Base-by-base conservation (phyloP, 2,797 vertebrate genomes). In the Xiphorhynchus erythropygius region DNA sequence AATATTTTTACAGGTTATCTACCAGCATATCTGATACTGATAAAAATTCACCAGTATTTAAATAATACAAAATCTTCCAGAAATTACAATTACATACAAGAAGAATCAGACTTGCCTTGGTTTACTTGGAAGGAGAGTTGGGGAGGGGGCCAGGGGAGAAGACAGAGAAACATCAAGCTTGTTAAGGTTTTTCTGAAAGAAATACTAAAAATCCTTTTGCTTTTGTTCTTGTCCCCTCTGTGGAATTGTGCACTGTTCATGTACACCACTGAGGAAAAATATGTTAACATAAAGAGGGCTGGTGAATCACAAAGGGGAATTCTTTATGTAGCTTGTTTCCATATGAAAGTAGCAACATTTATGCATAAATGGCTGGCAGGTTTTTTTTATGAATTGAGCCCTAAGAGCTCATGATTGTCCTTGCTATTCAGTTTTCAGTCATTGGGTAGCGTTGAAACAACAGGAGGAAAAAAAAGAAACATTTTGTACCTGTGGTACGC, bases 311-410 rank as follows among this genome's bases (percentile, higher is more conserved):
- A 98, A 98, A 98, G 91, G 93, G 89, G 73, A 97, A 97, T 98
- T 98, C 97, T 98, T 97, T 97, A 96, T 98, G 97, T 92, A 96
- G 95, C 97, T 98, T 98, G 97, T 98, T 98, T 98, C 98, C 97
- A 98, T 98, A 97, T 97, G 97, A 98, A 98, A 98, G 97, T 98
- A 97, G 97, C 92, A 98, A 97, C 97, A 95, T 98, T 98, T 97
- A 94, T 91, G 97, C 97, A 97, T 97, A 98, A 98, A 97, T 97
- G 97, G 95, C 94, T 97, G 94, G 92, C 97, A 97, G 96, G 79
- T 94, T 88, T 63, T 75, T 84, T 87, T 97, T 98, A 97, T 97
- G 97, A 98, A 98, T 98, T 98, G 97, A 86, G 89, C 94, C 95
- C 92, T 98, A 98, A 98, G 97, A 98, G 98, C 97, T 97, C 94